Percentiles rank a stretch among this genome's conserved stretches.
phyloP scores from a whole-genome alignment of 2,888 invertebrate genomes.

The Meiosimyza decipiens region DNA sequence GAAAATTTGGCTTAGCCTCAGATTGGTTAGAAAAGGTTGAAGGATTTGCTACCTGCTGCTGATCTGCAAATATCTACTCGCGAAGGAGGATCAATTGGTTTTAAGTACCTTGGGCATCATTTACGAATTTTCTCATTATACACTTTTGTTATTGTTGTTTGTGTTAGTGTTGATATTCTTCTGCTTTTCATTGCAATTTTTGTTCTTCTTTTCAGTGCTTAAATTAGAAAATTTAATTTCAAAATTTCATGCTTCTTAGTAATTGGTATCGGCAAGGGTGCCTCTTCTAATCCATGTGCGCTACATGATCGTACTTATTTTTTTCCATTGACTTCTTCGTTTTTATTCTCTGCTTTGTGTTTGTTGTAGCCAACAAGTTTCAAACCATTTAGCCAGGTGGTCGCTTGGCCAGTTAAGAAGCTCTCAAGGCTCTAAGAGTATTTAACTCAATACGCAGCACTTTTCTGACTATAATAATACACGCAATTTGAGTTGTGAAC shows the following conservation, averaged over 20 bases:
- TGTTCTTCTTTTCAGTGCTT: slow-evolving; percentile 2
- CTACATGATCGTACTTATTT: slow-evolving; percentile 16
- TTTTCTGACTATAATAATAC: background rate
- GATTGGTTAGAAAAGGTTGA: too few relatives aligned
- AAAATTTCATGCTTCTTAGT: slow-evolving; percentile 35
- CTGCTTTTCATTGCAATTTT: background rate
- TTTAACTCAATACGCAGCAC: too few relatives aligned
- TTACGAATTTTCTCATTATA: background rate
- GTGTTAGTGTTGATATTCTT: background rate
- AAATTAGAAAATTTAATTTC: slow-evolving; percentile 35
- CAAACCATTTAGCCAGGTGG: slow-evolving; percentile 35
- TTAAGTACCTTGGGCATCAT: slow-evolving; percentile 29
- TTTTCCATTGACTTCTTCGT: background rate
- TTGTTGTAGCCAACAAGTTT: slow-evolving; percentile 27
- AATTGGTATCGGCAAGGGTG: slow-evolving; percentile 26
- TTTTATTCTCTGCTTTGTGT: slow-evolving; percentile 4
- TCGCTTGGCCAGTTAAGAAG: background rate
- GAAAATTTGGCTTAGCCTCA: background rate
- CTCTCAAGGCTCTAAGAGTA: background rate
- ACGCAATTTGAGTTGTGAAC: background rate
- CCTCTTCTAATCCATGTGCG: slow-evolving; percentile 21
- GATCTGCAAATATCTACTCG: slow-evolving; percentile 23
- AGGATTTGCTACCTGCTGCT: slow-evolving; percentile 17
- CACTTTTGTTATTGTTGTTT: slow-evolving; percentile 12
- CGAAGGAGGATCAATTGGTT: slow-evolving; percentile 37